Base-by-base conservation (phyloP, 2,113 vertebrate genomes). In the Otis tarda region DNA sequence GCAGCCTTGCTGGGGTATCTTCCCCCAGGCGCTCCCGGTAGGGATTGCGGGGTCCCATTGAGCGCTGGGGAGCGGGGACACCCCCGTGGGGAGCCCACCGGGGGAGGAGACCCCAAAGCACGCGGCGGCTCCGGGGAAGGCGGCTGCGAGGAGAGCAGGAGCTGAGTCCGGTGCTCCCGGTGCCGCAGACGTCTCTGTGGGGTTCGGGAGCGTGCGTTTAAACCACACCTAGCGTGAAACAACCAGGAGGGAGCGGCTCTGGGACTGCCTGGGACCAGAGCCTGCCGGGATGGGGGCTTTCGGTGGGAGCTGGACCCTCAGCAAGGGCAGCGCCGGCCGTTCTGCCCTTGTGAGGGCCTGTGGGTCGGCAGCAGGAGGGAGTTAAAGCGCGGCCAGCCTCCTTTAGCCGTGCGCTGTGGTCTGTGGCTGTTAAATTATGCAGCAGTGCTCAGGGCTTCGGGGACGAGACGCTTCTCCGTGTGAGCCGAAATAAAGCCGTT, bases 381-480 rank as follows among this genome's bases (percentile, higher is more conserved):
- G 41, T 50, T 81, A 17, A 59, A 63, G 39, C 81, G 73, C 10
- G 14, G 73, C 55, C 37, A 35, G 37, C 81, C 37, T 69, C 43
- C 59, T 75, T 69, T 63, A 65, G 31, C 73, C 4, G 0, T 31
- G 68, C 69, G 28, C 52, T 35, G 47, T 56, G 78, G 50, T 45
- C 83, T 69, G 88, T 14, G 60, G 77, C 91, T 95, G 4, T 39
- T 96, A 47, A 91, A 52, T 94, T 93, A 87, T 85, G 81, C 91
- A 83, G 49, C 14, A 74, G 71, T 3, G 55, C 69, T 56, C 10
- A 1, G 77, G 81, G 73, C 64, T 88, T 15, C 0, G 3, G 93
- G 92, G 70, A 74, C 0, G 9, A 67, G 52, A 30, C 39, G 0
- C 67, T 79, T 70, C 30, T 87, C 89, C 4, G 1, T 1, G 45